Base-by-base conservation (phyloP, 2,797 vertebrate genomes). In the Linurgus olivaceus region DNA sequence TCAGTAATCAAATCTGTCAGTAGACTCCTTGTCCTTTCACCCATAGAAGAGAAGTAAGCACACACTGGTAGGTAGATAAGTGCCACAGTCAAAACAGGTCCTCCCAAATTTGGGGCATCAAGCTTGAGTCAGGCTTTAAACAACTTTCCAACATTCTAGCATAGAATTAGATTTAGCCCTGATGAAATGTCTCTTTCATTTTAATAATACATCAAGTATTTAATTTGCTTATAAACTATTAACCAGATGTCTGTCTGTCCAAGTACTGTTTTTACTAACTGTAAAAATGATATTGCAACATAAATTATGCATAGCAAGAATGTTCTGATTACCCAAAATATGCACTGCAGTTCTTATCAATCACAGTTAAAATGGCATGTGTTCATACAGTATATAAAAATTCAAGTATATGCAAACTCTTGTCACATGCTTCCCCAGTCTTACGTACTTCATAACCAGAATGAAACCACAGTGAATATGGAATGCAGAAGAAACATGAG, bases 211-310 rank as follows among this genome's bases (percentile, higher is more conserved):
- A 78, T 90, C 28, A 38, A 92, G 62, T 51, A 95, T 72, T 94
- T 94, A 89, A 96, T 95, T 93, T 94, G 73, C 63, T 90, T 78
- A 86, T 90, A 88, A 94, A 70, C 90, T 83, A 90, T 93, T 96
- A 90, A 85, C 29, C 77, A 96, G 81, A 80, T 94, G 72, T 82
- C 71, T 89, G 68, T 93, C 81, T 89, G 76, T 94, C 87, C 95
- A 95, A 91, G 59, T 80, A 54, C 9, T 76, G 7, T 68, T 90
- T 94, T 95, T 77, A 76, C 52, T 26, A 88, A 58, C 48, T 2
- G 4, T 62, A 71, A 94, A 96, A 97, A 87, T 67, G 8, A 92
- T 52, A 57, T 38, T 79, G 65, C 44, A 73, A 72, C 44, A 95
- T 90, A 92, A 95, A 94, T 95, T 88, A 92, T 93, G 44, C 67